These are phyloP conservation scores for Akabosia matsudoensis DNA, from an alignment of 1,140 invertebrate genomes.

Conservation along the genomic window DNA sequence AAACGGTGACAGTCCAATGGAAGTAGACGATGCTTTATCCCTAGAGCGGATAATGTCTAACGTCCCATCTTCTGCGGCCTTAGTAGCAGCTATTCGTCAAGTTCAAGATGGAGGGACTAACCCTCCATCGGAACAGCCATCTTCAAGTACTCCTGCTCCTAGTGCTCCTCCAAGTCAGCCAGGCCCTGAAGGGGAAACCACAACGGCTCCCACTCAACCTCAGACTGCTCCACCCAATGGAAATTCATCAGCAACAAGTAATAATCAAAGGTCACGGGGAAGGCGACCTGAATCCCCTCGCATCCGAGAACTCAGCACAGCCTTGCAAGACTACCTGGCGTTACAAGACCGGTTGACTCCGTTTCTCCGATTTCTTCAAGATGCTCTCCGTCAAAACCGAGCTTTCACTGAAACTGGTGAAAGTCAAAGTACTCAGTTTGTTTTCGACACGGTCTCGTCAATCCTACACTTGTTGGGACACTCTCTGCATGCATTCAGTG, in stretches of 20 bases:
- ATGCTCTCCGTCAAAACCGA: constrained; percentile 41
- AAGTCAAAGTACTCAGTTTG: constrained; percentile 57
- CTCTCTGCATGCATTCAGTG: constrained; percentile 80
- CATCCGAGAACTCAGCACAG: constrained; percentile 36
- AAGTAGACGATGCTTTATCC: constrained; percentile 27
- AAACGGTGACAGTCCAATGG: constrained; percentile 22
- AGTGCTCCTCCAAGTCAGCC: neutral
- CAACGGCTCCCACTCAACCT: too few species aligned
- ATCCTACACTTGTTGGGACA: constrained; percentile 79
- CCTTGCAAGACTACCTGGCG: constrained; percentile 32
- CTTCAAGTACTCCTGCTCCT: too few species aligned
- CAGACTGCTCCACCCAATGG: too few species aligned
- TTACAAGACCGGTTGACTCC: constrained; percentile 38
- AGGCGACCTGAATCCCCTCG: constrained; percentile 40
- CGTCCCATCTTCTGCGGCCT: constrained; percentile 23
- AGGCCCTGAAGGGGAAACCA: too few species aligned
- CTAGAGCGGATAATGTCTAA: constrained; percentile 36
- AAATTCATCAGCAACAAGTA: neutral
- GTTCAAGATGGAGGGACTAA: too few species aligned
- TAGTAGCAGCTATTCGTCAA: neutral
- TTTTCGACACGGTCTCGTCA: constrained; percentile 70
- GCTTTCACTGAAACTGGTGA: constrained; percentile 26
- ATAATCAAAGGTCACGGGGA: constrained; percentile 21
- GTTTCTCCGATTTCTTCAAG: constrained; percentile 37
- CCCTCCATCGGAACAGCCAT: too few species aligned